phyloP scores from a whole-genome alignment of 37 sponge, comb jelly and placozoan genomes.

The Axinella damicornis region DNA sequence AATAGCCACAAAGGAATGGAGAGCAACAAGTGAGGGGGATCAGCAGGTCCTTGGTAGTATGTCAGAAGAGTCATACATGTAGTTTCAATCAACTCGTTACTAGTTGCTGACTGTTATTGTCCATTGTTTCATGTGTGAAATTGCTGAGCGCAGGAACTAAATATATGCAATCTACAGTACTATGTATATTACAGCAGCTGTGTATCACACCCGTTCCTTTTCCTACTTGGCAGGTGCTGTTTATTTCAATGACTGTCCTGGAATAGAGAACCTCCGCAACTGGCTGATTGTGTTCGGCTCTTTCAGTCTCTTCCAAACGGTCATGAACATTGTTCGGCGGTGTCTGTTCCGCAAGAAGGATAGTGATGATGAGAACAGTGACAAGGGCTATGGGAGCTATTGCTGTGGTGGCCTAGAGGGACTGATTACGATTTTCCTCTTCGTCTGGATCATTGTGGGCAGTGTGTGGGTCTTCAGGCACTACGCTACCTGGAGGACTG shows the following conservation, averaged over 20 bases:
- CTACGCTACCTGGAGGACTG: neutral
- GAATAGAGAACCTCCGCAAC: slow-evolving; percentile 24
- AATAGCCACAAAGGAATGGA: too few relatives aligned
- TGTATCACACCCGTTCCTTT: too few relatives aligned
- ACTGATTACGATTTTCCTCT: slow-evolving; percentile 48
- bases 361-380: neutral
- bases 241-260: slow-evolving; percentile 46
- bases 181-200: too few relatives aligned
- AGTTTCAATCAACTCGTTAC: too few relatives aligned
- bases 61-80: too few relatives aligned
- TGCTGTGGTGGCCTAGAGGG: slow-evolving; percentile 17
- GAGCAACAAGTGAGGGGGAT: too few relatives aligned
- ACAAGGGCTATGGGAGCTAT: neutral
- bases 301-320: slow-evolving; percentile 47
- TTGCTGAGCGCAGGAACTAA: too few relatives aligned
- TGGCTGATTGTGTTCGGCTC: slow-evolving; percentile 73
- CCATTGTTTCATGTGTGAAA: too few relatives aligned
- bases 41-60: too few relatives aligned
- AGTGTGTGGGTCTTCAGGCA: slow-evolving; percentile 65
- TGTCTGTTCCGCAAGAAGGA: neutral
- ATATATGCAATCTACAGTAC: too few relatives aligned
- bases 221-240: slow-evolving; percentile 38
- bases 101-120: too few relatives aligned
- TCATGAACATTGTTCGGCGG: slow-evolving; percentile 30
- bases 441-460: slow-evolving; percentile 75